Percentiles rank a stretch among this genome's conserved stretches.
These are phyloP conservation scores for Rapana venosa DNA, from an alignment of 2,888 invertebrate species.

Conservation along the genomic window DNA sequence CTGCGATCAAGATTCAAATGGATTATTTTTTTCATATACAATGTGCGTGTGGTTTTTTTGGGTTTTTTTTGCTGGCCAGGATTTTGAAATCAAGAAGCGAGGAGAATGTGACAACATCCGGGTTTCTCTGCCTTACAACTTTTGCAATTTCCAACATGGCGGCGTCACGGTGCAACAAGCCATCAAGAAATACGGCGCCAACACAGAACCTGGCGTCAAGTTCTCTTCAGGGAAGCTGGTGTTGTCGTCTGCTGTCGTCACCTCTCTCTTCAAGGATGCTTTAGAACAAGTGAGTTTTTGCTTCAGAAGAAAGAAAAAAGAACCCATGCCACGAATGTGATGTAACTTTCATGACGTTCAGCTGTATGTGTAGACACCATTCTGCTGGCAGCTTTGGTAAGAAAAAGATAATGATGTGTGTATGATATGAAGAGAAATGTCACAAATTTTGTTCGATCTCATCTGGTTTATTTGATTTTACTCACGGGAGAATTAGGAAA, in stretches of 20 bases:
- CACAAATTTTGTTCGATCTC: too few relatives aligned
- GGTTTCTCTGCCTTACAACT: constrained; percentile 71
- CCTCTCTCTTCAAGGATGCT: constrained; percentile 67
- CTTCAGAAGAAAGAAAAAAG: too few relatives aligned
- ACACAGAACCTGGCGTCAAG: constrained; percentile 63
- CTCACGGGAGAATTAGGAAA: too few relatives aligned
- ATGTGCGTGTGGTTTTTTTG: background rate
- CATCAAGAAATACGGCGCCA: constrained; percentile 65
- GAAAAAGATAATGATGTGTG: too few relatives aligned
- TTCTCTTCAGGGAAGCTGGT: constrained; percentile 73
- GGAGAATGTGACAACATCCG: constrained; percentile 71
- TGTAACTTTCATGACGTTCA: too few relatives aligned
- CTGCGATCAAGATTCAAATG: background rate
- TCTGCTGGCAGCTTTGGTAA: too few relatives aligned
- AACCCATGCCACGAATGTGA: too few relatives aligned
- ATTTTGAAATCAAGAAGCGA: constrained; percentile 73
- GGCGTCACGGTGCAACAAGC: constrained; percentile 68
- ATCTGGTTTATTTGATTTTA: too few relatives aligned
- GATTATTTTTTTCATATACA: background rate
- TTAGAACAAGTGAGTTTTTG: constrained; percentile 45
- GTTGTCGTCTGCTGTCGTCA: constrained; percentile 64
- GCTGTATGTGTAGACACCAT: too few relatives aligned
- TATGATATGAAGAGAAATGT: too few relatives aligned
- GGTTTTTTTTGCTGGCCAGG: constrained; percentile 52
- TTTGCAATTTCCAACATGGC: constrained; percentile 69